Conservation (phyloP, 2,888 invertebrate species). For the Eumerus sabulonum region DNA sequence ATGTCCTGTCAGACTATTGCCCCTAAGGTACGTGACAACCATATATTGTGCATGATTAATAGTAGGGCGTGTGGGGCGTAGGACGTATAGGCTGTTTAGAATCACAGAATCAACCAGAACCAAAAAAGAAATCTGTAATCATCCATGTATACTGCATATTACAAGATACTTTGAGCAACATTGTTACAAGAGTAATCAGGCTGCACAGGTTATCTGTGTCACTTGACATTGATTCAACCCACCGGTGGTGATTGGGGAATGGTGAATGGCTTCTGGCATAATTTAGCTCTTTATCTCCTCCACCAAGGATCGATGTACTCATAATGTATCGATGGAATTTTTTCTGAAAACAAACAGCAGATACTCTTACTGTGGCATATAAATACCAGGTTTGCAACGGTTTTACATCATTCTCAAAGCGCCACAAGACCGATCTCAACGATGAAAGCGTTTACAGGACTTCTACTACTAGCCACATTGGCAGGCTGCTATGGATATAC, state of each 20-base stretch:
- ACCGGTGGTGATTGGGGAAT: background rate
- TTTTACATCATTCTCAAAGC: slow-evolving; percentile 16
- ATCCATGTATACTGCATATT: too few relatives aligned
- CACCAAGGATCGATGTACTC: slow-evolving; percentile 5
- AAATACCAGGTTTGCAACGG: background rate
- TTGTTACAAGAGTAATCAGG: too few relatives aligned
- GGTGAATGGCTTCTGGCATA: slow-evolving; percentile 2
- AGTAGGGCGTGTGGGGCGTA: too few relatives aligned
- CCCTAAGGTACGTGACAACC: too few relatives aligned
- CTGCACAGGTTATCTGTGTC: too few relatives aligned
- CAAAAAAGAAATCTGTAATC: too few relatives aligned
- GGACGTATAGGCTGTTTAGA: too few relatives aligned
- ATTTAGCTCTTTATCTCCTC: slow-evolving; percentile 5
- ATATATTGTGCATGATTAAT: too few relatives aligned
- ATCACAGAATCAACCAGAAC: too few relatives aligned
- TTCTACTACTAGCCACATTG: slow-evolving; percentile 23
- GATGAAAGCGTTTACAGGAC: slow-evolving; percentile 29
- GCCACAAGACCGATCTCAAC: background rate
- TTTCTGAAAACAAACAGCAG: background rate
- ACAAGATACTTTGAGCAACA: too few relatives aligned
- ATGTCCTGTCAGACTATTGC: too few relatives aligned
- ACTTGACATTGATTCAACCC: background rate
- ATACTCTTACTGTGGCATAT: slow-evolving; percentile 4
- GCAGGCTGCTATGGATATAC: slow-evolving; percentile 48
- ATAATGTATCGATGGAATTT: slow-evolving; percentile 10